Percentiles rank a stretch among this genome's conserved stretches.
These are phyloP conservation scores for Vulpes ferrilata DNA, from an alignment of 2,113 vertebrate species.

Conservation along the genomic window DNA sequence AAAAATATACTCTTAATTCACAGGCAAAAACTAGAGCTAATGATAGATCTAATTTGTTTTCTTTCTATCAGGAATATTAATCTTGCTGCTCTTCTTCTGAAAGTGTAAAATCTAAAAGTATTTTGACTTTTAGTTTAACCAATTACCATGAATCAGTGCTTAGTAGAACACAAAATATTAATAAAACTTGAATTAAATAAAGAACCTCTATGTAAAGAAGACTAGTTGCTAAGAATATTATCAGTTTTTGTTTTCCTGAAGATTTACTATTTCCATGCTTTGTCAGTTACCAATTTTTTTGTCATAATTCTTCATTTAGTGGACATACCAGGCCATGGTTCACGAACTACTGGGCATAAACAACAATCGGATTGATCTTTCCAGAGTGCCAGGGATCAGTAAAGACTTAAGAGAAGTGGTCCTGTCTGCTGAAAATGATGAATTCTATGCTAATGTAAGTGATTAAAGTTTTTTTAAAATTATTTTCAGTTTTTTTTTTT, in stretches of 20 bases:
- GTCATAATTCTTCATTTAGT: conserved; percentile 86
- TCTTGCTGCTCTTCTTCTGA: background rate
- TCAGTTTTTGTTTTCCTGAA: conserved; percentile 64
- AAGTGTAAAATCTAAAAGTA: conserved; percentile 61
- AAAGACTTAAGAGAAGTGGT: conserved; percentile 97
- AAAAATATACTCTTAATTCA: conserved; percentile 71
- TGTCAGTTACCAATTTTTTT: conserved; percentile 52
- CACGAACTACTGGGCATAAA: conserved; percentile 97
- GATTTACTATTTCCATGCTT: conserved; percentile 43
- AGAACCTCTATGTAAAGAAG: conserved; percentile 50
- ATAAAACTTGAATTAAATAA: conserved; percentile 57
- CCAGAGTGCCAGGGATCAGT: conserved; percentile 95
- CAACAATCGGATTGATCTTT: conserved; percentile 98
- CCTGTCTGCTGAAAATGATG: conserved; percentile 96
- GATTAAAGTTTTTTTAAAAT: background rate
- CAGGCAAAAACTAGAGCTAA: conserved; percentile 58
- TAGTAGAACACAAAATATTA: conserved; percentile 49
- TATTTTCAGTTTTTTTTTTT: background rate
- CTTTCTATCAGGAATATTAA: conserved; percentile 58
- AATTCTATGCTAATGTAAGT: conserved; percentile 97
- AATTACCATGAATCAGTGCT: conserved; percentile 62
- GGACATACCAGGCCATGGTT: conserved; percentile 99
- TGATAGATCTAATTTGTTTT: conserved; percentile 69
- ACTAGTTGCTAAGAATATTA: conserved; percentile 27
- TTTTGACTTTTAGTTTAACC: conserved; percentile 70